These are phyloP conservation scores for Campoletis raptor DNA, from an alignment of 2,888 invertebrate species.

Conservation along the genomic window DNA sequence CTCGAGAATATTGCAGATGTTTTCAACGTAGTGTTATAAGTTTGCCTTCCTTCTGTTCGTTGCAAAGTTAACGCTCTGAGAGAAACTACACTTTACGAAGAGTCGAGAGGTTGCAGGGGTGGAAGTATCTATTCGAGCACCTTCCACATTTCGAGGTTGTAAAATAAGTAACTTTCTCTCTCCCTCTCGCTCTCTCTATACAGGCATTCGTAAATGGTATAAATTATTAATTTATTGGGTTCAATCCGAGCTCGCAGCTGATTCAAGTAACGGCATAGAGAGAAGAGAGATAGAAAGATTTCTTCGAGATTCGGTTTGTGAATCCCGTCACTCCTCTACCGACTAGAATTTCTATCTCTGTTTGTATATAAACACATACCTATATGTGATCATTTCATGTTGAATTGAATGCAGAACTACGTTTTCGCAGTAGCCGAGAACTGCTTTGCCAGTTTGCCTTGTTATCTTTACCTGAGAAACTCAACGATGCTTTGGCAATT, in stretches of 20 bases:
- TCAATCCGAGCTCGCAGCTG: constrained; percentile 50
- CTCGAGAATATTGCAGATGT: constrained; percentile 3
- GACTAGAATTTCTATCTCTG: constrained; percentile 21
- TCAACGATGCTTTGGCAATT: constrained; percentile 20
- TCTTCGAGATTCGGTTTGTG: constrained; percentile 40
- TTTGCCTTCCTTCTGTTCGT: constrained; percentile 40
- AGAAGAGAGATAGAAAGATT: constrained; percentile 22
- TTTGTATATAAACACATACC: constrained; percentile 18
- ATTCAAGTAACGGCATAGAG: constrained; percentile 39
- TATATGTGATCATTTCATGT: constrained; percentile 19
- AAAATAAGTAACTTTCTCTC: constrained; percentile 19
- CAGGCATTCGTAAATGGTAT: constrained; percentile 46
- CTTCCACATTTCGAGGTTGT: constrained; percentile 6
- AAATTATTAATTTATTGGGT: constrained; percentile 61
- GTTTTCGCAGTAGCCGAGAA: not conserved
- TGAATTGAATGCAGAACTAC: constrained; percentile 11
- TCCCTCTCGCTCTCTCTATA: not conserved
- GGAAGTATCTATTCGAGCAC: constrained; percentile 40
- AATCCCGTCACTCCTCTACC: constrained; percentile 23
- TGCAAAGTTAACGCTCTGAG: constrained; percentile 37
- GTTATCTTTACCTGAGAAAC: constrained; percentile 51
- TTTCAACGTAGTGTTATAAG: constrained; percentile 24
- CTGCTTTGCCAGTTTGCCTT: constrained; percentile 20
- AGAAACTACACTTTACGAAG: constrained; percentile 19
- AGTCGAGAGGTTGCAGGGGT: constrained; percentile 5